Evolutionary conservation across 2,888 invertebrate species (phyloP), one percentile per base, ranked within the genome.

Genomic region (Aphelenchoides bicaudatus): DNA sequence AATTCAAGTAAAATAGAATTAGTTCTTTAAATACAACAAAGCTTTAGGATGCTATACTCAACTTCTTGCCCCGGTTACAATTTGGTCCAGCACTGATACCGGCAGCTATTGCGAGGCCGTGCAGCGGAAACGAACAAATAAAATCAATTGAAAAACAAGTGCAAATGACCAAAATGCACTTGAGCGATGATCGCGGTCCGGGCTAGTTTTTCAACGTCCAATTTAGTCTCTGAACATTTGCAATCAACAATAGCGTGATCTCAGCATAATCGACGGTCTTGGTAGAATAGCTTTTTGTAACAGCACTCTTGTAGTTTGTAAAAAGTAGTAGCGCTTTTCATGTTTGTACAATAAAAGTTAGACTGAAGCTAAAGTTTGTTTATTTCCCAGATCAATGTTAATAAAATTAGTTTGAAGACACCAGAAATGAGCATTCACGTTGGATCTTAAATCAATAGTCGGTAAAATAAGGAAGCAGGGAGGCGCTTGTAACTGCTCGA

Each of bases 401-500:
- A n/a, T 43, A 43, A 21, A 43, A 43, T n/a, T n/a, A n/a, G n/a
- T n/a, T n/a, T n/a, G n/a, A n/a, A n/a, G n/a, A n/a, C n/a, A n/a
- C n/a, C n/a, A n/a, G n/a, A n/a, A n/a, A n/a, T n/a, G n/a, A n/a
- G n/a, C n/a, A n/a, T n/a, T n/a, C n/a, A n/a, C n/a, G n/a, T n/a
- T n/a, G n/a, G n/a, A 43, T 2, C 27, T 49, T 49, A 27, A 52
- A 30, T 59, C 25, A 59, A 46, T 62, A 59, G 19, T 62, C 61
- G 21, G 30, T 19, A 25, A 61, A 66, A 39, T 53, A 65, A 21
- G 66, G 66, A 23, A 68, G 62, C 8, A 65, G 47, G 8, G 48
- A 46, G 28, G 67, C 66, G 30, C 56, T 65, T 2, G 67, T 65
- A 39, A 65, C 63, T 10, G 66, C 66, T 4, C 66, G 39, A 16